A percentile compares a stretch with the other conserved stretches of the same genome.
Conservation (phyloP, 2,113 vertebrate genomes). For the Glaucomys volans region DNA sequence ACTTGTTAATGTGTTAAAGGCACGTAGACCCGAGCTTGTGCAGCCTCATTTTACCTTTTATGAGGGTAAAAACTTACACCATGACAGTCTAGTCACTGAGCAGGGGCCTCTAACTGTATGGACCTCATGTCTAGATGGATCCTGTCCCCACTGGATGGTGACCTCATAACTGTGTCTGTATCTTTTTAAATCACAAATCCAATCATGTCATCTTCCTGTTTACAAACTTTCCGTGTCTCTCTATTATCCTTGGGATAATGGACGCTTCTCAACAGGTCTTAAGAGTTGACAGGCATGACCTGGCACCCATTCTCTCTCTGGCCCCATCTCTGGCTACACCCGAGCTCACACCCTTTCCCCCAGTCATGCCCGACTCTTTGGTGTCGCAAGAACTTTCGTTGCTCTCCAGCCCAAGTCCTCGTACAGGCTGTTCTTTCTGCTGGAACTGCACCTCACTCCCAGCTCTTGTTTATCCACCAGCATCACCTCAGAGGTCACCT, state of each 20-base stretch:
- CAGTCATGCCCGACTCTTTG: background rate
- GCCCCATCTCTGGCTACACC: conserved; percentile 20
- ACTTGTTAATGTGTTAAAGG: background rate
- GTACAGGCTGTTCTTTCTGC: conserved; percentile 64
- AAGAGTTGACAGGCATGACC: background rate
- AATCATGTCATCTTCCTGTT: conserved; percentile 36
- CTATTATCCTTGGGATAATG: background rate
- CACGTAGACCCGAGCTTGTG: background rate
- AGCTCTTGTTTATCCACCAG: conserved; percentile 33
- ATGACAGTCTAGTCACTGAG: background rate
- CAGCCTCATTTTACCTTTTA: too few relatives aligned
- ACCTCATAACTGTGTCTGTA: too few relatives aligned
- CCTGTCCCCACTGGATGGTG: background rate
- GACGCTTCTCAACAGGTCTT: background rate
- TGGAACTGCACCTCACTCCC: background rate
- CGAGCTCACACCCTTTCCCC: background rate
- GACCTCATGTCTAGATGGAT: background rate
- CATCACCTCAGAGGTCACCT: conserved; percentile 7
- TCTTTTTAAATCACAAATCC: conserved; percentile 44
- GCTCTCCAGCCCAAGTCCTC: background rate
- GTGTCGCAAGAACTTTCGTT: conserved; percentile 35
- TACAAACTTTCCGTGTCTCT: background rate
- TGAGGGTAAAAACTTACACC: background rate
- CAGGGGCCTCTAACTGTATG: background rate
- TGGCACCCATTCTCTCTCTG: background rate